Evolutionary conservation across 2,888 invertebrate genomes (phyloP), one percentile per base, ranked within the genome.

Genomic region (Malacosoma neustria): DNA sequence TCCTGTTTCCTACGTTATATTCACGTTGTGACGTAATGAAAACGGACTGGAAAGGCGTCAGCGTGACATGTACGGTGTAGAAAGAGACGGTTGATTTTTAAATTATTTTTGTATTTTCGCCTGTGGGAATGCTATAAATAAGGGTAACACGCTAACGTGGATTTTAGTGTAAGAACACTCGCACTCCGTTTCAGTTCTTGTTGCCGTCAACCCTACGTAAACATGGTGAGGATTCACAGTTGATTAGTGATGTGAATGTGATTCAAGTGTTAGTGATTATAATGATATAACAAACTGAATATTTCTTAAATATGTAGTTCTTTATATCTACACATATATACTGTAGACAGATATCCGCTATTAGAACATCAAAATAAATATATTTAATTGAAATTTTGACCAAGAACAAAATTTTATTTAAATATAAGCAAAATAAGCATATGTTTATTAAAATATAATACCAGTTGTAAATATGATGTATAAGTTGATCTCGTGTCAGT

Each of bases 181-280:
- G 85, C 85, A 82, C 80, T 77, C 82, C 68, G 71, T 71, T 79
- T 80, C 80, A 68, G 85, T 85, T 84, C 84, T 80, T 80, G 79
- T 84, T 80, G 76, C 79, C 67, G 64, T 58, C 69, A 69, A 70
- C 65, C 66, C 72, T 61, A 67, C 57, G 62, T 54, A 61, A 45
- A 51, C 61, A 82, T 85, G 84, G 84, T 85, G 81, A 85, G 84
- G 56, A 65, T 50, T 36, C 37, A 36, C 36, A 39, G 41, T 43
- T 39, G 38, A 37, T 36, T 41, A 42, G 51, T 56, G 52, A 43
- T 42, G 46, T 50, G 47, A 39, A 45, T 41, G 46, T 32, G 32
- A 32, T n/a, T n/a, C n/a, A n/a, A n/a, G n/a, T n/a, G n/a, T n/a
- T n/a, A n/a, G n/a, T n/a, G n/a, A n/a, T n/a, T n/a, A n/a, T n/a